A percentile compares a stretch with the other conserved stretches of the same genome.
These are phyloP conservation scores for Chelonoidis abingdonii DNA, from an alignment of 2,113 vertebrate genomes.

Conservation along the genomic window DNA sequence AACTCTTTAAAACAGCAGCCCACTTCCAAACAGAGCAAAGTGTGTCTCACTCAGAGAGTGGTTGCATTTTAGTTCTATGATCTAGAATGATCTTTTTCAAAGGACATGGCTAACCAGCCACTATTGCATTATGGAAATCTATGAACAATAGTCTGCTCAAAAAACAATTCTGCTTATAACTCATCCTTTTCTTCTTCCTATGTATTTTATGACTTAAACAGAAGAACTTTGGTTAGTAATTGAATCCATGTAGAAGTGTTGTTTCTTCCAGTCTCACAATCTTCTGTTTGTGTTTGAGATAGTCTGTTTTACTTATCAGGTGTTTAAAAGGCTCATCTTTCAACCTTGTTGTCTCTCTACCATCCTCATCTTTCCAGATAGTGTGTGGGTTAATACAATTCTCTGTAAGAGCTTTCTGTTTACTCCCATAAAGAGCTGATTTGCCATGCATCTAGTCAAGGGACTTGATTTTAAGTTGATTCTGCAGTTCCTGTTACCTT, in stretches of 20 bases:
- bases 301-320: constrained; percentile 72
- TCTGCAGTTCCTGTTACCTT: constrained; percentile 12
- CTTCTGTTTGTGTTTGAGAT: constrained; percentile 62
- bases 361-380: constrained; percentile 53
- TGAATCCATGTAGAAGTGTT: constrained; percentile 49
- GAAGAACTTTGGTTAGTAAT: constrained; percentile 41
- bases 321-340: constrained; percentile 70
- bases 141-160: constrained; percentile 30
- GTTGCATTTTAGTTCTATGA: constrained; percentile 27
- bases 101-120: constrained; percentile 18
- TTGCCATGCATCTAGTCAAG: constrained; percentile 8
- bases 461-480: constrained; percentile 17
- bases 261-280: constrained; percentile 62
- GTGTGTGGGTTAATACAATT: constrained; percentile 57
- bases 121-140: constrained; percentile 54
- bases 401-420: constrained; percentile 43
- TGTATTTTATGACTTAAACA: constrained; percentile 31
- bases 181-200: constrained; percentile 9
- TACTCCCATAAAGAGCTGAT: constrained; percentile 48
- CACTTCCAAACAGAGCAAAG: constrained; percentile 10
- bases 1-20: constrained; percentile 13
- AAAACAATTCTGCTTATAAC: constrained; percentile 1
- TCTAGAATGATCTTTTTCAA: constrained; percentile 52
- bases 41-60: neutral
- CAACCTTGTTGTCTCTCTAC: constrained; percentile 60